phyloP scores from a whole-genome alignment of 2,888 invertebrate species.

The Mythimna albipuncta region DNA sequence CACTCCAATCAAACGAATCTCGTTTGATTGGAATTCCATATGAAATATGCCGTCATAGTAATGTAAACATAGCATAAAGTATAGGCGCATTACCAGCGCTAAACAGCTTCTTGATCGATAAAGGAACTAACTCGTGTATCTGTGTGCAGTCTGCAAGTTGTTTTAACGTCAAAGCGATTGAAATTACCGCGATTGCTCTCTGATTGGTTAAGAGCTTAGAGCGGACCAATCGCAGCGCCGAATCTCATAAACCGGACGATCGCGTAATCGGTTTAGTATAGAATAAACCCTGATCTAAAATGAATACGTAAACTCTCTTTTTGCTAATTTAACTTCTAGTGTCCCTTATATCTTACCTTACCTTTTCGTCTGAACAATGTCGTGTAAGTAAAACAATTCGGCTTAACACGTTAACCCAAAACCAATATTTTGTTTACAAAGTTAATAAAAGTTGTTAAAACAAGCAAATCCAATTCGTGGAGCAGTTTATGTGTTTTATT shows the following conservation, averaged over 20 bases:
- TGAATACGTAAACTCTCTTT: neutral
- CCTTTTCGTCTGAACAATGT: neutral
- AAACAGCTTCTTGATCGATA: neutral
- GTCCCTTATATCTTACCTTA: too few species aligned
- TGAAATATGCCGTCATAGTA: too few species aligned
- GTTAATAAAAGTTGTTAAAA: slow-evolving; percentile 48
- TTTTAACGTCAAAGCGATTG: too few species aligned
- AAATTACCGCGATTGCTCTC: too few species aligned
- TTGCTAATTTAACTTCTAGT: neutral
- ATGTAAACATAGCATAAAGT: too few species aligned
- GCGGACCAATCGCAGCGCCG: too few species aligned
- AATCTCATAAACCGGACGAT: too few species aligned
- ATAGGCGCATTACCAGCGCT: neutral
- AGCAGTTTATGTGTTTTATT: slow-evolving; percentile 16
- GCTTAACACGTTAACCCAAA: slow-evolving; percentile 3
- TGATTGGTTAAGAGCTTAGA: too few species aligned
- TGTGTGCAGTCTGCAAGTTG: neutral
- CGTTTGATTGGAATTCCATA: too few species aligned
- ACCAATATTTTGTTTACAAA: slow-evolving; percentile 40
- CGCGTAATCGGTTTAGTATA: too few species aligned
- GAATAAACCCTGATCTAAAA: neutral
- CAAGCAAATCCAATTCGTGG: slow-evolving; percentile 33
- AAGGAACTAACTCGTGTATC: neutral
- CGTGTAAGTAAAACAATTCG: neutral
- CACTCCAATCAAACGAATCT: too few species aligned